Conservation (phyloP, 1,140 invertebrate species). For the Drosophila takahashii region DNA sequence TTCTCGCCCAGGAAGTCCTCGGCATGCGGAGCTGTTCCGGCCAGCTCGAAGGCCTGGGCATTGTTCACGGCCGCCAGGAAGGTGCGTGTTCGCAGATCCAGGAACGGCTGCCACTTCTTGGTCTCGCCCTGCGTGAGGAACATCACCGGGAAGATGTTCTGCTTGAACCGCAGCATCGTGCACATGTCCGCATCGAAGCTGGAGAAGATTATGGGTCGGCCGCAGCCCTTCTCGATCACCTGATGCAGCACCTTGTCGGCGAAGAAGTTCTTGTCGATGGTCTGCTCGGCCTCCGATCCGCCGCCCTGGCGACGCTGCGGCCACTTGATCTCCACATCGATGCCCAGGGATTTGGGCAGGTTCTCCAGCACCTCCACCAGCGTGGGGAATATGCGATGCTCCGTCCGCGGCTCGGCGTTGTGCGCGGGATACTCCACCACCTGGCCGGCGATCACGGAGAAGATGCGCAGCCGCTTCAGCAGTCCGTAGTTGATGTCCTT, state of each 20-base stretch:
- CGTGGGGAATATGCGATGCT: conserved; percentile 97
- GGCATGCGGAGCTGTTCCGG: conserved; percentile 95
- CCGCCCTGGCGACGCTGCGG: conserved; percentile 94
- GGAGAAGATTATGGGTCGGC: conserved; percentile 94
- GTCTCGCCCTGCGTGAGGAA: conserved; percentile 95
- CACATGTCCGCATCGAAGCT: conserved; percentile 98
- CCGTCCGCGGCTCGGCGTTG: conserved; percentile 85
- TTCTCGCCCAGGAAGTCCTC: conserved; percentile 93
- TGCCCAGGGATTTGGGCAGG: conserved; percentile 93
- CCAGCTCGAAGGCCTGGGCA: conserved; percentile 91
- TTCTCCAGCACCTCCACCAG: conserved; percentile 92
- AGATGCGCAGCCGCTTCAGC: conserved; percentile 92
- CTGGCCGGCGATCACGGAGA: conserved; percentile 74
- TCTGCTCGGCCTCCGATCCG: conserved; percentile 94
- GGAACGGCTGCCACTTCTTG: conserved; percentile 91
- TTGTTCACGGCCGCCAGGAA: conserved; percentile 93
- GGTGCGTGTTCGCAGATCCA: conserved; percentile 92
- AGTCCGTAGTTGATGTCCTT: conserved; percentile 96
- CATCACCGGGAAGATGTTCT: conserved; percentile 97
- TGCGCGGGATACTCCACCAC: conserved; percentile 76
- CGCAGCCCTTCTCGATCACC: conserved; percentile 90
- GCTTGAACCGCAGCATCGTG: conserved; percentile 95
- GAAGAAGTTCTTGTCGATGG: conserved; percentile 96
- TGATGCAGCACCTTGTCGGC: conserved; percentile 92
- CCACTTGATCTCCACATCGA: conserved; percentile 98